Evolutionary conservation across 2,888 invertebrate species (phyloP), one percentile per base, ranked within the genome.

Genomic region (Capitulum mitella): DNA sequence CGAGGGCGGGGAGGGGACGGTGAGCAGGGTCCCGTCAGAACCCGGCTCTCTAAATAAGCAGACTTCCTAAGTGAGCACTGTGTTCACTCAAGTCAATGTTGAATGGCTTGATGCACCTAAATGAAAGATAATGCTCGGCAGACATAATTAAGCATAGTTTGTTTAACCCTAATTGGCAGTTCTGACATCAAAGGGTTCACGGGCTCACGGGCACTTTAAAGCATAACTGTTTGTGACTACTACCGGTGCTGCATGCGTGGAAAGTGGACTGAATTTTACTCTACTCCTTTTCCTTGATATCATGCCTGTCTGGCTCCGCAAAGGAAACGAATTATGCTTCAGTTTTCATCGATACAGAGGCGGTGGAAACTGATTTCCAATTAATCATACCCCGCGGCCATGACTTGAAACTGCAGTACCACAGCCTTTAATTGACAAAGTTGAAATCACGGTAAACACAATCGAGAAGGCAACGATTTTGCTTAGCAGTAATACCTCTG

Each of bases 101-200:
- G 37, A 70, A 32, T 22, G 70, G 37, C 37, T 29, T 26, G 70
- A 70, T 70, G 70, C 70, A 70, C 70, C 37, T 70, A 34, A 70
- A 70, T 70, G 34, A 37, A n/a, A 37, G 70, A 70, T 32, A 70
- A 70, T 70, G 32, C 16, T 37, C 22, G 3, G 3, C 37, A 70
- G 70, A 70, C 37, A 70, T 70, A 70, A 70, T 70, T 70, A 70
- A 70, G 70, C 70, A 37, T 70, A 70, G 70, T 70, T 70, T 70
- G 70, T 70, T 37, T 70, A 70, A 34, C 70, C 22, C 70, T 70
- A 70, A 70, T 70, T 70, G 70, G 70, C 70, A 37, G 70, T 29
- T 37, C 34, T 29, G 26, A 37, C 37, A 37, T 70, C 70, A 70
- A 70, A 70, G 70, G 19, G 70, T n/a, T n/a, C n/a, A n/a, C n/a